Base-by-base conservation (phyloP, 2,888 invertebrate genomes). In the Amphipoea oculea region DNA sequence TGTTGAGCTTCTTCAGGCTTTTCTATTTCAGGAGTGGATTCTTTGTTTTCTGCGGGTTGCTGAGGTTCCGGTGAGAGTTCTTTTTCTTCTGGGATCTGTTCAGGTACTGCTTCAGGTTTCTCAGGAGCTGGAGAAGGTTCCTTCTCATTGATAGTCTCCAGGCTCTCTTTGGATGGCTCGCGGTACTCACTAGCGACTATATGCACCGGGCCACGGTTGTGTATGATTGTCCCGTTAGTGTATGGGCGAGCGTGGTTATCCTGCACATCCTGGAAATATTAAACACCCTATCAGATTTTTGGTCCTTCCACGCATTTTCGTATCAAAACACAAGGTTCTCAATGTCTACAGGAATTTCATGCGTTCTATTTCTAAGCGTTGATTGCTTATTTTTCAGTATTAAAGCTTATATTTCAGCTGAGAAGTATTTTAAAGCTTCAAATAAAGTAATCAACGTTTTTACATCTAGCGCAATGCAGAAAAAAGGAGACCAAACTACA, bases 151-250 rank as follows among this genome's bases (percentile, higher is more conserved):
- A 86, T 84, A 9, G 90, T 84, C 87, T 93, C 94, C 42, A 91
- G 87, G 71, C 76, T 91, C 74, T 94, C 94, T 82, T 93, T 95
- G n/a, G 92, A 85, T 42, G 88, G 70, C 79, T 95, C 95, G 51
- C 90, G 90, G 84, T 95, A 96, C 89, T 96, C 96, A 84, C 94
- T 96, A 78, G 95, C 92, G 79, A 96, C 94, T 81, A 96, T 96
- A 82, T 95, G 96, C 72, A 96, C 95, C 65, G 96, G 96, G 60
- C 96, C 95, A 86, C 93, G 94, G 82, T 95, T 95, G 79, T 94
- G 94, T 63, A 95, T 87, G 45, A 97, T 92, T 81, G 95, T 95
- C 66, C 97, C 97, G 84, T 97, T 97, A 9, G 96, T 96, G 88
- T 96, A 95, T 0, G 96, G 95, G 88, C 95, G 96, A 92, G 95